Conservation (phyloP, 2,797 vertebrate species). For the Toxotes lorentzi region DNA sequence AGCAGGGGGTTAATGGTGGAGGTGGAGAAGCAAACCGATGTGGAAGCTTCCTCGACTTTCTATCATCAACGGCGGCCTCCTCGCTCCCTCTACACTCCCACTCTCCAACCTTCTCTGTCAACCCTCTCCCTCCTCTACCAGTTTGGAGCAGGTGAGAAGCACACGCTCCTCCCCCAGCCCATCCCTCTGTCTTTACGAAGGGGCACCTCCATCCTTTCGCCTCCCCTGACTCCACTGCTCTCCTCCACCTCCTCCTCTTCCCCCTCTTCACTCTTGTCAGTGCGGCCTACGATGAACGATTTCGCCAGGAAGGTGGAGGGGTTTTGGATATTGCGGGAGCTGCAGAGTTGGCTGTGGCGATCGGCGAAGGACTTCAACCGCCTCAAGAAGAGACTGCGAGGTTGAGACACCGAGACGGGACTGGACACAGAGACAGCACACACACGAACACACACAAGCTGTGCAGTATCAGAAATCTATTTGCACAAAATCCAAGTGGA, state of each 20-base stretch:
- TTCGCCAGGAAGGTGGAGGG: slow-evolving; percentile 97
- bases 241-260: slow-evolving; percentile 63
- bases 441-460: not conserved
- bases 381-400: slow-evolving; percentile 90
- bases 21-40: slow-evolving; percentile 33
- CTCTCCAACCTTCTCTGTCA: slow-evolving; percentile 79
- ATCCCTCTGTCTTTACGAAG: slow-evolving; percentile 74
- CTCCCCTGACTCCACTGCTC: slow-evolving; percentile 64
- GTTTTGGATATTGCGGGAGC: slow-evolving; percentile 96
- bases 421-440: slow-evolving; percentile 11
- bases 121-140: slow-evolving; percentile 86
- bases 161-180: slow-evolving; percentile 77
- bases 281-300: slow-evolving; percentile 87
- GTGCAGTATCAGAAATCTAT: slow-evolving; percentile 47
- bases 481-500: slow-evolving; percentile 58
- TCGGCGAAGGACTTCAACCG: slow-evolving; percentile 98
- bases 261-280: slow-evolving; percentile 65
- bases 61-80: slow-evolving; percentile 70
- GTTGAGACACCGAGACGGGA: slow-evolving; percentile 50
- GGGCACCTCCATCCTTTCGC: slow-evolving; percentile 73
- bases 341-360: slow-evolving; percentile 97
- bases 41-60: slow-evolving; percentile 52
- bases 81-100: slow-evolving; percentile 80
- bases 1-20: slow-evolving; percentile 11
- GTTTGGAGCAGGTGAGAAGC: slow-evolving; percentile 76